Percentiles rank a stretch among this genome's conserved stretches.
phyloP scores from a whole-genome alignment of 2,113 vertebrate genomes.

The Xiphophorus hellerii region DNA sequence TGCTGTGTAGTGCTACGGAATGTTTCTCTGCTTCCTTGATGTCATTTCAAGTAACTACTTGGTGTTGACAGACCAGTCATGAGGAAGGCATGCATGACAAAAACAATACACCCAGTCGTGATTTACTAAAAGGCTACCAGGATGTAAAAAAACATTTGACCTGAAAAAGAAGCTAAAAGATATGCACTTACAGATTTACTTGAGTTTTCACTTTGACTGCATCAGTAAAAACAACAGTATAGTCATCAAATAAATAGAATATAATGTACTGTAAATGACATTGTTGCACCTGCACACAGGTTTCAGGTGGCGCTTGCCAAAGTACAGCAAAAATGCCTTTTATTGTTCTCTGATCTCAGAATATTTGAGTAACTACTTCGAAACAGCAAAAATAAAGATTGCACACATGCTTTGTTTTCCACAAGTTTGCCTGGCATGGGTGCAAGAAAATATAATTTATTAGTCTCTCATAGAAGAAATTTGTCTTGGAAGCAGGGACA shows the following conservation, averaged over 20 bases:
- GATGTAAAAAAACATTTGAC: background rate
- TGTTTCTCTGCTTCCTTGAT: background rate
- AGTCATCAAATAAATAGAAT: background rate
- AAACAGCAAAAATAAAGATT: background rate
- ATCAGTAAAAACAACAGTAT: background rate
- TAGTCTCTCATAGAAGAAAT: no score
- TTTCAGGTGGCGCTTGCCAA: conserved; percentile 33
- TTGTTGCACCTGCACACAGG: conserved; percentile 5
- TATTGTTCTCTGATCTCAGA: conserved; percentile 39
- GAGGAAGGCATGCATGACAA: conserved; percentile 11
- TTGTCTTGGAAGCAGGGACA: no score
- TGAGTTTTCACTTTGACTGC: background rate
- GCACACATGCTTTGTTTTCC: background rate
- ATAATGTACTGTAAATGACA: background rate
- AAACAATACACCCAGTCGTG: background rate
- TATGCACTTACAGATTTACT: background rate
- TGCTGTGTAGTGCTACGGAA: background rate
- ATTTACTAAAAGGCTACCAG: conserved; percentile 4
- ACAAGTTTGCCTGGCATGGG: background rate
- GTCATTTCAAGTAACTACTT: background rate
- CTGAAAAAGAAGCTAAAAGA: conserved; percentile 1
- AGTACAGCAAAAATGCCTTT: background rate
- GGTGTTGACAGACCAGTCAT: conserved; percentile 9
- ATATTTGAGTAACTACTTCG: conserved; percentile 25
- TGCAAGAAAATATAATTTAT: no score